Evolutionary conservation across 2,797 vertebrate genomes (phyloP).

Genomic region (Percopsis omiscomaycus): DNA sequence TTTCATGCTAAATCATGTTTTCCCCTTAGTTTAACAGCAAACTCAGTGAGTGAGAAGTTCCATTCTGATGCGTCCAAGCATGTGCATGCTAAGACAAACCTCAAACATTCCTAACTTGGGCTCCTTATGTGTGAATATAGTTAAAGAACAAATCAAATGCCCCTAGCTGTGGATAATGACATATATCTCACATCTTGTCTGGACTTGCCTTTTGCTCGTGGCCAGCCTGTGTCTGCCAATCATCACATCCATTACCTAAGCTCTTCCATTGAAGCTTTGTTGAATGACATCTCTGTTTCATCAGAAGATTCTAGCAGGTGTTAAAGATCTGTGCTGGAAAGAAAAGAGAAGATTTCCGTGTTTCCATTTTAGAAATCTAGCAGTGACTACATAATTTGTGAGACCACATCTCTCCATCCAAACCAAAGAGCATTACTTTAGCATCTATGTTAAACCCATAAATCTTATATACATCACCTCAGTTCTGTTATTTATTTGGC

Average conservation of each 20-base stretch:
- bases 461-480: background rate
- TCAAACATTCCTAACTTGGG: background rate
- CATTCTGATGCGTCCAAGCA: conserved; percentile 50
- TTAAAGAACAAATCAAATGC: background rate
- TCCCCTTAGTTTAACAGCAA: conserved; percentile 19
- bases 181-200: too few relatives aligned
- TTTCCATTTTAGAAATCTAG: background rate
- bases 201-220: too few relatives aligned
- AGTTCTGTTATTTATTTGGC: conserved; percentile 12
- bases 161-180: too few relatives aligned
- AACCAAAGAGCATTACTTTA: background rate
- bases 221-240: conserved; percentile 29
- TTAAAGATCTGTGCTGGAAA: background rate
- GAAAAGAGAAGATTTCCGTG: conserved; percentile 1
- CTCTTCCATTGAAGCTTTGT: conserved; percentile 2
- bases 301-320: conserved; percentile 5
- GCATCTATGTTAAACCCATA: background rate
- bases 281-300: conserved; percentile 2
- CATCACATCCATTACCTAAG: conserved; percentile 30
- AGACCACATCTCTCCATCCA: too few relatives aligned
- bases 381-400: too few relatives aligned
- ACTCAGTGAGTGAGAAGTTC: conserved; percentile 73
- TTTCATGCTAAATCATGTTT: background rate
- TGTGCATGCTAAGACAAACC: conserved; percentile 53
- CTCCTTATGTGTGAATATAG: background rate